phyloP scores from a whole-genome alignment of 2,797 vertebrate genomes.

The Falco peregrinus region DNA sequence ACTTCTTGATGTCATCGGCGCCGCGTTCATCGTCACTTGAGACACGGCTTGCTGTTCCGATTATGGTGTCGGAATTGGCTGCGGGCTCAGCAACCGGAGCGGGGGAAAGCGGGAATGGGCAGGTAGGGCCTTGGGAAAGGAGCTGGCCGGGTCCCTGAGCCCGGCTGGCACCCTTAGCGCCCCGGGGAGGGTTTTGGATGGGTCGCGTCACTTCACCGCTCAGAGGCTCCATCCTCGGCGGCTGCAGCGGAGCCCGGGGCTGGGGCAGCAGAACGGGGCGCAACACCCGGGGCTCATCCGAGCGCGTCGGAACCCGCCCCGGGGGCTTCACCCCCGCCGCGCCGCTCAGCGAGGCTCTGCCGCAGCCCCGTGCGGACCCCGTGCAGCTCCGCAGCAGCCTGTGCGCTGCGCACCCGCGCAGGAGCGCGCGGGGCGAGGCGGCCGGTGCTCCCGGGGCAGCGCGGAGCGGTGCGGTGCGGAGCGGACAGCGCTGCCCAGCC shows the following conservation, averaged over 20 bases:
- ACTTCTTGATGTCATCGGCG: not conserved
- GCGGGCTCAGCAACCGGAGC: not conserved
- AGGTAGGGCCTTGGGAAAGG: not conserved
- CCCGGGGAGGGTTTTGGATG: not conserved
- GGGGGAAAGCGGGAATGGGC: too few species aligned
- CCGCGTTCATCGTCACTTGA: not conserved
- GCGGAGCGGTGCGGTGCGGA: not conserved
- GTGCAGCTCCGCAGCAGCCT: fast-evolving
- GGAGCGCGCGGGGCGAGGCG: not conserved
- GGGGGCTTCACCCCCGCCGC: fast-evolving
- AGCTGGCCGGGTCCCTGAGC: not conserved
- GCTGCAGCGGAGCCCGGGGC: not conserved
- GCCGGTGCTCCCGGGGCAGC: not conserved
- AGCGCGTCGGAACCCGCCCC: too few species aligned
- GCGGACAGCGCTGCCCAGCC: not conserved
- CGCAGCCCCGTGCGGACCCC: not conserved
- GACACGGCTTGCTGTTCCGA: not conserved
- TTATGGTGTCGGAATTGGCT: not conserved
- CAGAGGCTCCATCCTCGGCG: not conserved
- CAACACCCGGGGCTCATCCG: not conserved
- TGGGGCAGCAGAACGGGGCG: not conserved
- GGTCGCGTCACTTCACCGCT: not conserved
- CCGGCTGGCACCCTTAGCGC: not conserved
- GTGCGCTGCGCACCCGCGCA: not conserved
- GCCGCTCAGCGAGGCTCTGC: not conserved